phyloP scores from a whole-genome alignment of 2,888 invertebrate genomes.

The Campaea margaritaria region DNA sequence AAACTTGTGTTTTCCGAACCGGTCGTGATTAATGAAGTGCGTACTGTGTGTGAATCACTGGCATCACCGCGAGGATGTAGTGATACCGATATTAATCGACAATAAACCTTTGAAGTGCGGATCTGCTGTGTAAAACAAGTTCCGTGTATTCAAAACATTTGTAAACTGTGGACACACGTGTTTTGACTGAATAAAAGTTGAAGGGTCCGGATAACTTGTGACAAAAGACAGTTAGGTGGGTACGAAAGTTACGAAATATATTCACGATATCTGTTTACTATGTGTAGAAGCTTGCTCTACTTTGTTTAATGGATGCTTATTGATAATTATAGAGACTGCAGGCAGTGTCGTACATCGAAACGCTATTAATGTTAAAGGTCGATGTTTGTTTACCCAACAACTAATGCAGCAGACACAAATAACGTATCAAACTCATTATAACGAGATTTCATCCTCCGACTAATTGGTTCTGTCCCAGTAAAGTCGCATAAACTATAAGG shows the following conservation, averaged over 20 bases:
- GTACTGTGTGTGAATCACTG: conserved; percentile 63
- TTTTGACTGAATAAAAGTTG: conserved; percentile 29
- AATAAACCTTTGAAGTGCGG: conserved; percentile 34
- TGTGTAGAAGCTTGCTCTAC: conserved; percentile 34
- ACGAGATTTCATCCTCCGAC: conserved; percentile 3
- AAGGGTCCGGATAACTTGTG: conserved; percentile 26
- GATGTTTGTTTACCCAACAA: conserved; percentile 38
- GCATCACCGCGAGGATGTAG: conserved; percentile 61
- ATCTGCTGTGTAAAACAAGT: conserved; percentile 35
- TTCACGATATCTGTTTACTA: conserved; percentile 13
- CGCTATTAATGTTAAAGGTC: conserved; percentile 43
- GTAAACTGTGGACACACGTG: conserved; percentile 20
- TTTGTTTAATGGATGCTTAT: conserved; percentile 41
- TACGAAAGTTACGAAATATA: conserved; percentile 11
- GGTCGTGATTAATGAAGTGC: conserved; percentile 56
- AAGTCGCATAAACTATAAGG: conserved; percentile 34
- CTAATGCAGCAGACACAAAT: conserved; percentile 25
- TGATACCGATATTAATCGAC: conserved; percentile 56
- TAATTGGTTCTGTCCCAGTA: conserved; percentile 26
- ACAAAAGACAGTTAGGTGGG: neutral
- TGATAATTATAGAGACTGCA: conserved; percentile 38
- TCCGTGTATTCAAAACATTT: conserved; percentile 40
- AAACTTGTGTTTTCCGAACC: conserved; percentile 53
- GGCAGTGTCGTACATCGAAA: conserved; percentile 40
- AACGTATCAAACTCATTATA: conserved; percentile 19